Base-by-base conservation (phyloP, 2,888 invertebrate species). In the Ormyrus rosae region DNA sequence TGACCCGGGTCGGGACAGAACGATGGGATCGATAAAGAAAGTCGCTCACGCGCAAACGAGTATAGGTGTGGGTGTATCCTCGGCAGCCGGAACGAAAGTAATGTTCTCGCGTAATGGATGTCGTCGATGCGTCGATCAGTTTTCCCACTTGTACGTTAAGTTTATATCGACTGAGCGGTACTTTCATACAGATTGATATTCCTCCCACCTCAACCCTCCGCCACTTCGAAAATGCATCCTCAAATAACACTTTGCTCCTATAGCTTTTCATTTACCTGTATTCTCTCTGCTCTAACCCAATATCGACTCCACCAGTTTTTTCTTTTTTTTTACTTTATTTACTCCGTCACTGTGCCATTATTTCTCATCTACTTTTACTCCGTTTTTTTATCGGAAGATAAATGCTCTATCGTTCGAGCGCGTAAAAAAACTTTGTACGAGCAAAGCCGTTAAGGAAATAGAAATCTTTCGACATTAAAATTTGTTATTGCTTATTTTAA, bases 121-220 rank as follows among this genome's bases (percentile, higher is more conserved):
- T 85, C 83, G 83, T 78, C 83, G 84, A 84, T 82, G 82, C 84
- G 84, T 85, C 86, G 84, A 87, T 87, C 86, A 85, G 85, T 86
- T 72, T 69, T 86, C 85, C 84, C 83, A 80, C 78, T 82, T 55
- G 83, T 84, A 81, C 83, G 82, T 83, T 83, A 82, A 34, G 75
- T 81, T 85, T 84, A 74, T 65, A 83, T 83, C 81, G 81, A 83
- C 79, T 80, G 75, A 83, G 73, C 82, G 83, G 77, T 81, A 78
- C 83, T 83, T 79, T 83, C 69, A 68, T 76, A 56, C 73, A 60
- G 78, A 72, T 73, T 78, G 72, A 73, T 72, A 67, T 34, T 51
- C 5, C 19, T 45, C 9, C 53, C 34, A 7, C 68, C 67, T 6
- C 13, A 1, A 8, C 19, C 55, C 2, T n/a, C 63, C 45, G n/a